phyloP scores from a whole-genome alignment of 2,113 vertebrate genomes.

The Sardina pilchardus region DNA sequence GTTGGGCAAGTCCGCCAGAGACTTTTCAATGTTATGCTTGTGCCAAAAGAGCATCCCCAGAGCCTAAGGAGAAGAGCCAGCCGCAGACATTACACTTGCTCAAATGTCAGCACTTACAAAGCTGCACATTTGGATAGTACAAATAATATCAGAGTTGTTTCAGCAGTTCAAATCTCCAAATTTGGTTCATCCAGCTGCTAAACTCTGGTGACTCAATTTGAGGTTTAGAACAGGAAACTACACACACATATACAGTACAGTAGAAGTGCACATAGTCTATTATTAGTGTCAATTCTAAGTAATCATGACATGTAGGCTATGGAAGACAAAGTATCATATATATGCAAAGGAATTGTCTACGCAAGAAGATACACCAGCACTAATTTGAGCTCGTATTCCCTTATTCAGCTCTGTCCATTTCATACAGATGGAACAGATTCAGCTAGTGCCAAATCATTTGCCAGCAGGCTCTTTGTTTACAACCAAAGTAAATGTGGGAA shows the following conservation, averaged over 20 bases:
- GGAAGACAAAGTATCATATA: not conserved
- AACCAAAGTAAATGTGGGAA: not conserved
- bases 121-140: not conserved
- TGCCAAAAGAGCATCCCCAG: constrained; percentile 98
- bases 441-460: not conserved
- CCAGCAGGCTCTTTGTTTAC: not conserved
- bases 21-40: constrained; percentile 96
- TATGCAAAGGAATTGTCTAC: not conserved
- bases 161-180: not conserved
- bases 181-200: not conserved
- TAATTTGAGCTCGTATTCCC: not conserved
- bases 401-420: not conserved
- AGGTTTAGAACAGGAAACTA: not conserved
- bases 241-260: not conserved
- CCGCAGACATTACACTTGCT: not conserved
- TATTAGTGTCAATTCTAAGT: not conserved
- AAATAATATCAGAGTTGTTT: not conserved
- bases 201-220: not conserved
- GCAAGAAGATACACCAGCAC: not conserved
- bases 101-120: not conserved
- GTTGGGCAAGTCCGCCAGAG: constrained; percentile 92
- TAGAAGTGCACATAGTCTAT: not conserved
- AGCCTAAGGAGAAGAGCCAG: constrained; percentile 70
- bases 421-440: not conserved
- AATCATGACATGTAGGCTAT: not conserved